Percentiles rank a stretch among this genome's conserved stretches.
Evolutionary conservation across 2,888 invertebrate genomes (phyloP).

Genomic region (Tribolium freemani): DNA sequence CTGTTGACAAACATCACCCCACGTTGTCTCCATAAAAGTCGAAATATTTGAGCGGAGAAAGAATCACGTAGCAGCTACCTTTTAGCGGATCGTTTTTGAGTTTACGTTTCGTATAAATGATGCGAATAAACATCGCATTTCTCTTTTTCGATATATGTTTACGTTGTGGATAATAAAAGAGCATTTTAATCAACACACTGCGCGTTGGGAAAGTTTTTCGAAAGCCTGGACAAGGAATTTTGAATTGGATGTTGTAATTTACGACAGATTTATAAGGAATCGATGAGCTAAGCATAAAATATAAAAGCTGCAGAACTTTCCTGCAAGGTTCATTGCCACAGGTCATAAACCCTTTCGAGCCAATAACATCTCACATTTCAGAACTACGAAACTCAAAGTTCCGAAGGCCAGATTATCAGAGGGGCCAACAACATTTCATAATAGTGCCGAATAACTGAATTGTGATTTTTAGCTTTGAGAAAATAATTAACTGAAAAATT

Average conservation of each 20-base stretch:
- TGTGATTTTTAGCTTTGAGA: not conserved
- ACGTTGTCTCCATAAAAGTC: not conserved
- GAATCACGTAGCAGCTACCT: not conserved
- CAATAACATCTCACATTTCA: constrained; percentile 19
- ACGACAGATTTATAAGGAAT: constrained; percentile 1
- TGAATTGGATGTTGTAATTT: not conserved
- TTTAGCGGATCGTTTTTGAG: not conserved
- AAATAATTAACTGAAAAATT: not conserved
- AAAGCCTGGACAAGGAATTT: not conserved
- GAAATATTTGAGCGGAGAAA: not conserved
- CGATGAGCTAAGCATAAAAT: constrained; percentile 15
- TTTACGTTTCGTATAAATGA: constrained; percentile 1
- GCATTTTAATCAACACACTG: not conserved
- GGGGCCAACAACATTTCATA: constrained; percentile 1
- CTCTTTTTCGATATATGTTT: not conserved
- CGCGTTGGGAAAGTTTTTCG: not conserved
- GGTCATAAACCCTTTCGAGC: constrained; percentile 19
- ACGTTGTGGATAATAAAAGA: not conserved
- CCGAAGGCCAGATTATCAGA: constrained; percentile 10
- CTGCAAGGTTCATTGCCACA: constrained; percentile 13
- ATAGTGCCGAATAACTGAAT: not conserved
- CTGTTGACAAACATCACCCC: not conserved
- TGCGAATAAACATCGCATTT: not conserved
- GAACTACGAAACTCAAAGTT: constrained; percentile 16
- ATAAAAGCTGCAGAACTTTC: constrained; percentile 12